Evolutionary conservation across 2,888 invertebrate genomes (phyloP).

Genomic region (Cataglyphis albicans): DNA sequence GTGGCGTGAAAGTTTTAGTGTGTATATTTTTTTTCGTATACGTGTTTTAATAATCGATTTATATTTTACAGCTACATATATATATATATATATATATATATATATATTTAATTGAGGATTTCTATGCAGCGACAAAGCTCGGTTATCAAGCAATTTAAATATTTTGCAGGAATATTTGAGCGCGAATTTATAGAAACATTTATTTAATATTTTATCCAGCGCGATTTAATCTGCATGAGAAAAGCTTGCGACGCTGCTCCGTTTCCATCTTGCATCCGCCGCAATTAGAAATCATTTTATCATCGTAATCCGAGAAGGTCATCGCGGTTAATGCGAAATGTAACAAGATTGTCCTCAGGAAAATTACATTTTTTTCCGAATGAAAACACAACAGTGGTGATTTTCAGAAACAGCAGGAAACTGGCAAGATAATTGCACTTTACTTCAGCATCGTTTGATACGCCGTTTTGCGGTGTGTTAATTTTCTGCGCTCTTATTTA

Average conservation of each 20-base stretch:
- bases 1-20: background rate
- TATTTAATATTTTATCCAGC: slow-evolving; percentile 33
- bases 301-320: slow-evolving; percentile 21
- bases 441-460: background rate
- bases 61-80: background rate
- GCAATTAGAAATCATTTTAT: slow-evolving; percentile 54
- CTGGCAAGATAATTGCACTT: background rate
- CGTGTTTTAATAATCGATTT: background rate
- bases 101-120: too few relatives aligned
- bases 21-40: background rate
- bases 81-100: background rate
- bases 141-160: slow-evolving; percentile 26
- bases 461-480: background rate
- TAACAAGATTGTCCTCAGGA: slow-evolving; percentile 26
- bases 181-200: slow-evolving; percentile 43
- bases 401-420: slow-evolving; percentile 20
- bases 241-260: slow-evolving; percentile 3
- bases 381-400: slow-evolving; percentile 13
- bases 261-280: slow-evolving; percentile 5
- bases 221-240: slow-evolving; percentile 32
- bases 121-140: slow-evolving; percentile 10
- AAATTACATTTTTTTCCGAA: slow-evolving; percentile 33
- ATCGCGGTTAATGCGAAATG: slow-evolving; percentile 23
- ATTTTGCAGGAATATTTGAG: slow-evolving; percentile 30
- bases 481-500: slow-evolving; percentile 7